A percentile compares a stretch with the other conserved stretches of the same genome.
Conservation (phyloP, 92 coral and sea anemone species). For the Montipora capitata region DNA sequence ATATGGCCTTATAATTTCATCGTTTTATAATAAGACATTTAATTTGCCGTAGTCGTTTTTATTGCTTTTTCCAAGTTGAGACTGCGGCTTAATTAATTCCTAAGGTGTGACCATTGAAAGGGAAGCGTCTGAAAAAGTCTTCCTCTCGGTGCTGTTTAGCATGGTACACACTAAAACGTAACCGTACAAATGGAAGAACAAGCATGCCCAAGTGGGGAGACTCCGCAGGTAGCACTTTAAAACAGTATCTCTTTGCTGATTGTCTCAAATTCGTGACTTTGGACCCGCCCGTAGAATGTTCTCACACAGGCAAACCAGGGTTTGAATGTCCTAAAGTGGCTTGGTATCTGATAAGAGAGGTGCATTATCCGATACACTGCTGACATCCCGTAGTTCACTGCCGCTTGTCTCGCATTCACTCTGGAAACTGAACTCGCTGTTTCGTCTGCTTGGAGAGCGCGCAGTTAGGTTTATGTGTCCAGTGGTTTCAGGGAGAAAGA, state of each 20-base stretch:
- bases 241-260: neutral
- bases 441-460: constrained; percentile 84
- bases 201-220: neutral
- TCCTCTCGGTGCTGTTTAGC: neutral
- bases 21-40: neutral
- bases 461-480: constrained; percentile 52
- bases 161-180: neutral
- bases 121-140: no score
- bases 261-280: neutral
- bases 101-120: no score
- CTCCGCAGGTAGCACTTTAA: no score
- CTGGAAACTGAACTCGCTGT: constrained; percentile 64
- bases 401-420: constrained; percentile 59
- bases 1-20: no score
- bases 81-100: no score
- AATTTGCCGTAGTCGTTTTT: neutral
- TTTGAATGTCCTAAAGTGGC: constrained; percentile 26
- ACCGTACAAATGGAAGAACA: neutral
- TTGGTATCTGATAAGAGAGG: constrained; percentile 62
- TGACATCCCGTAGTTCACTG: constrained; percentile 46
- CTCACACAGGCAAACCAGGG: neutral
- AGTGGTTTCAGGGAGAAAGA: constrained; percentile 93
- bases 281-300: neutral
- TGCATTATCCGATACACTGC: constrained; percentile 54
- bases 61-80: neutral